phyloP scores from a whole-genome alignment of 30 jellyfish, hydroid and myxozoan species.

The Euphysa ruthae region DNA sequence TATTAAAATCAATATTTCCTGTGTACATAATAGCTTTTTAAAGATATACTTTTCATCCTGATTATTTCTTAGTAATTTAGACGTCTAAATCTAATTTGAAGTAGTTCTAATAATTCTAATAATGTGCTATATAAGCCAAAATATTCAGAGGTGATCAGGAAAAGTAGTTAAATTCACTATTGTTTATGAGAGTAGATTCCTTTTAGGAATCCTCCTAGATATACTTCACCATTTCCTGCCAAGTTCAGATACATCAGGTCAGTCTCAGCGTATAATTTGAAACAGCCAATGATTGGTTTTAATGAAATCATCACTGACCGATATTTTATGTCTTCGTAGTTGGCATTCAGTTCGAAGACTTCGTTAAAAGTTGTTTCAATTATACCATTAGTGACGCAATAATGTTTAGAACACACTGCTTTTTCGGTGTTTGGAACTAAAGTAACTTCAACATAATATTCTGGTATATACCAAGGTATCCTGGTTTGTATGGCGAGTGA shows the following conservation, averaged over 20 bases:
- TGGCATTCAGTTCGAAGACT: slow-evolving; percentile 39
- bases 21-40: no score
- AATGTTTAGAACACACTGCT: slow-evolving; percentile 48
- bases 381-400: slow-evolving; percentile 32
- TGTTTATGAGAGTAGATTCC: slow-evolving; percentile 14
- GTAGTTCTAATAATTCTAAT: no score
- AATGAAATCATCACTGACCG: slow-evolving; percentile 56
- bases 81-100: no score
- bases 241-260: slow-evolving; percentile 51
- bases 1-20: no score
- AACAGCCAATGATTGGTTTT: slow-evolving; percentile 57
- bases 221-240: slow-evolving; percentile 33
- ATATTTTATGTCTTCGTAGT: slow-evolving; percentile 31
- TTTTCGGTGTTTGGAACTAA: slow-evolving; percentile 44
- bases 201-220: slow-evolving; percentile 75
- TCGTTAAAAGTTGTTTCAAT: slow-evolving; percentile 56
- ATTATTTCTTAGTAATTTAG: no score
- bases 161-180: no score
- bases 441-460: slow-evolving; percentile 64
- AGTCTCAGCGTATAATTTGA: slow-evolving; percentile 66
- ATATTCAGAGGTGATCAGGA: no score
- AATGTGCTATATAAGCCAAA: no score
- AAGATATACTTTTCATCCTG: no score
- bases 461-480: slow-evolving; percentile 57
- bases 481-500: slow-evolving; percentile 23